Percentiles rank a stretch among this genome's conserved stretches.
phyloP scores from a whole-genome alignment of 2,888 invertebrate genomes.

The Nebria brevicollis region DNA sequence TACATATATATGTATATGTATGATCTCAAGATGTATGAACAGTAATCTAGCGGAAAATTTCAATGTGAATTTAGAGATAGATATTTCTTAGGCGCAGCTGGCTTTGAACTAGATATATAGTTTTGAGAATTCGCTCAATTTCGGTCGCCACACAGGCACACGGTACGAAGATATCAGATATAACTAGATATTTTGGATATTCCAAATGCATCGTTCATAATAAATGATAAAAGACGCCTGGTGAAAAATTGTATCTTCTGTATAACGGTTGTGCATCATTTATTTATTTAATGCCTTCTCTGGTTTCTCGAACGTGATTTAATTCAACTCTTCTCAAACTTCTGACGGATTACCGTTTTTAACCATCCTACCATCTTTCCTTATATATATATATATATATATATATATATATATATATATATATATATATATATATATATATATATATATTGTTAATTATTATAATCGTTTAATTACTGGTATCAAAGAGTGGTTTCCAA shows the following conservation, averaged over 20 bases:
- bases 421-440: too few relatives aligned
- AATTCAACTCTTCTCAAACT: neutral
- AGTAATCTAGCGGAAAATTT: neutral
- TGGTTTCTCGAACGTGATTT: neutral
- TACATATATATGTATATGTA: neutral
- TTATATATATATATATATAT: too few relatives aligned
- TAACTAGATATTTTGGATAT: conserved; percentile 5
- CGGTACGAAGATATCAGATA: neutral
- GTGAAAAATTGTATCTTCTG: neutral
- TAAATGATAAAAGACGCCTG: conserved; percentile 4
- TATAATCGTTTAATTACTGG: neutral
- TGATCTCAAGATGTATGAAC: neutral
- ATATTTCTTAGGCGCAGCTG: neutral
- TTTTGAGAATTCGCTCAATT: neutral
- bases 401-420: too few relatives aligned
- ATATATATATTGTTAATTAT: conserved; percentile 2
- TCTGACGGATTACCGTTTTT: neutral
- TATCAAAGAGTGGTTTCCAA: conserved; percentile 8
- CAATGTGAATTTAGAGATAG: neutral
- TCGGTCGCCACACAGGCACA: neutral
- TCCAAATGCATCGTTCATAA: conserved; percentile 12
- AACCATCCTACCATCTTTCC: neutral
- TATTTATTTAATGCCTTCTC: neutral
- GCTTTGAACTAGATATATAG: neutral
- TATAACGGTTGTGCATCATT: neutral